Evolutionary conservation across 2,113 vertebrate species (phyloP), one percentile per base, ranked within the genome.

Genomic region (Ctenomys sociabilis): DNA sequence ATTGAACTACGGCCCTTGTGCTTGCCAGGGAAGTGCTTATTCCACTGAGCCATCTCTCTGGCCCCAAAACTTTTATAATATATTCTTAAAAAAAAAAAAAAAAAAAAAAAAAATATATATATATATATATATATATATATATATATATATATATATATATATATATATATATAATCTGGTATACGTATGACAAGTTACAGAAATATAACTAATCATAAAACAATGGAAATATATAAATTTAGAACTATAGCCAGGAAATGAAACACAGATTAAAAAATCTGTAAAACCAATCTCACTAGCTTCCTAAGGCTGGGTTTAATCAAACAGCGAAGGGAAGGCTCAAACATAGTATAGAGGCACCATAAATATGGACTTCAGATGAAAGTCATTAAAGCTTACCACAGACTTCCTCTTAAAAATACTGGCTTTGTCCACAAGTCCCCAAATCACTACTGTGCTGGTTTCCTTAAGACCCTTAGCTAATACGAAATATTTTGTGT

Each of bases 191-290:
- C 54, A 95, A 94, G 4, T 87, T 63, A 81, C 0, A 95, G 37
- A 95, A 95, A 85, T 90, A 63, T 1, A 97, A 37, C 3, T 22
- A 77, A 95, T 30, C 57, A 92, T 70, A 96, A 91, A 90, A 37
- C 37, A 94, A 85, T 0, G 86, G 13, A 89, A 92, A 92, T 54
- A 57, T 16, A 77, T 82, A 35, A 22, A 54, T 22, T 19, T 78
- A 91, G 37, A 95, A 80, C 19, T 49, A 54, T 45, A 91, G 19
- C 86, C 0, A 88, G 12, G 84, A 91, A 91, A 86, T 66, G 19
- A 21, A 72, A 54, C 3, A 95, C 2, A 72, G 0, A 54, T 3
- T 43, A 84, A 45, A 61, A 5, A 43, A 78, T n/a, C 72, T 73
- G 4, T 45, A 66, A 95, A 96, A 45, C 70, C 19, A 73, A 52